phyloP scores from a whole-genome alignment of 2,113 vertebrate species.

The Ammospiza caudacuta region DNA sequence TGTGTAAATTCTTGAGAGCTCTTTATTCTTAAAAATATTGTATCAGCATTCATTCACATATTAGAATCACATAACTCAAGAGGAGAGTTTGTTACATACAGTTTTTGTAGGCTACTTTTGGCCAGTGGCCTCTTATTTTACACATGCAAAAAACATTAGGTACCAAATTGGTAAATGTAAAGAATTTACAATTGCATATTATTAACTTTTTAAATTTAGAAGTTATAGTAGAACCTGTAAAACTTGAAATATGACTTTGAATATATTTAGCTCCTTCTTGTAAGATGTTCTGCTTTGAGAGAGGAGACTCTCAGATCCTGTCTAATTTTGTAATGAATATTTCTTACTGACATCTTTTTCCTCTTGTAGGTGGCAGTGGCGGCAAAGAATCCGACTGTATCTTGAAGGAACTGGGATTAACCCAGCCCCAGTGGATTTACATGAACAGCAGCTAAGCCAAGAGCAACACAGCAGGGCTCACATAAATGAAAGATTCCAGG shows the following conservation, averaged over 20 bases:
- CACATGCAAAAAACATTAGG: neutral
- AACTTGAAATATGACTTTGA: neutral
- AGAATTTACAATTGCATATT: neutral
- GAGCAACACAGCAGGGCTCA: slow-evolving; percentile 92
- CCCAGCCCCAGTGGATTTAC: slow-evolving; percentile 89
- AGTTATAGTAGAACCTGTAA: neutral
- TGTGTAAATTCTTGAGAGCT: neutral
- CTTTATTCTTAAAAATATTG: neutral
- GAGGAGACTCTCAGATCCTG: neutral
- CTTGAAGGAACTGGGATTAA: slow-evolving; percentile 96
- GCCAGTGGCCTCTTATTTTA: neutral
- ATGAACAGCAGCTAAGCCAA: slow-evolving; percentile 94
- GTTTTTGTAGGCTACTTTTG: neutral
- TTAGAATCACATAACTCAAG: neutral
- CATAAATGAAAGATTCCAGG: slow-evolving; percentile 76
- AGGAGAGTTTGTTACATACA: neutral
- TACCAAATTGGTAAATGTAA: neutral
- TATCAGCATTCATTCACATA: neutral
- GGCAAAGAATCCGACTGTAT: slow-evolving; percentile 90
- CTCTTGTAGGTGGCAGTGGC: slow-evolving; percentile 89
- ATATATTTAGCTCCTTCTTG: neutral
- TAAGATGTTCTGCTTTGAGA: neutral
- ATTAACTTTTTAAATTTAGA: neutral
- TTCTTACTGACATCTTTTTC: neutral
- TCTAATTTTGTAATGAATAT: neutral